phyloP scores from a whole-genome alignment of 2,113 vertebrate species.

The Myanophis thanlyinensis region DNA sequence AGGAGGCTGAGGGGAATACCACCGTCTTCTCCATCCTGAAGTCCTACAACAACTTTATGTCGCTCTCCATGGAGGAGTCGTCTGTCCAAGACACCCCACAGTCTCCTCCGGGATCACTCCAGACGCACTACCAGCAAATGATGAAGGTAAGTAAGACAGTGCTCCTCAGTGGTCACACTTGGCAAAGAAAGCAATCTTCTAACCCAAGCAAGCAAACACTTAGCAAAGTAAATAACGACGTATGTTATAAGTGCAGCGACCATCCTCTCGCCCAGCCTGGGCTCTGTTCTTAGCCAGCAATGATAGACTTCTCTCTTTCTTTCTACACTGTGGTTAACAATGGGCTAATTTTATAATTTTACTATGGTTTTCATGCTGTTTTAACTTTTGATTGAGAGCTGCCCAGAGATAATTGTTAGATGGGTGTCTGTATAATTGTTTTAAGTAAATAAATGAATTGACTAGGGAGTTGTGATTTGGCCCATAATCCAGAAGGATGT shows the following conservation, averaged over 20 bases:
- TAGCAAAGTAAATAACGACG: too few relatives aligned
- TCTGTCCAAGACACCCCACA: slow-evolving; percentile 50
- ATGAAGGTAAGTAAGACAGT: slow-evolving; percentile 82
- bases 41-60: slow-evolving; percentile 88
- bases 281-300: neutral
- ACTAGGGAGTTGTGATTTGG: neutral
- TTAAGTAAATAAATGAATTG: too few relatives aligned
- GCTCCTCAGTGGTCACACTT: neutral
- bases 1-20: slow-evolving; percentile 85
- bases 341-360: too few relatives aligned
- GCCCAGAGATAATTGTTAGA: too few relatives aligned
- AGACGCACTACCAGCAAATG: slow-evolving; percentile 83
- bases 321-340: neutral
- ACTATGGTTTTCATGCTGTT: too few relatives aligned
- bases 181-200: neutral
- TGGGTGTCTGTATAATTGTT: too few relatives aligned
- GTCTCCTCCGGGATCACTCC: slow-evolving; percentile 64
- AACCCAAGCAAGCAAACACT: neutral
- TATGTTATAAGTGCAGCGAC: neutral
- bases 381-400: too few relatives aligned
- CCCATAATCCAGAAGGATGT: neutral
- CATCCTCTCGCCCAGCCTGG: neutral
- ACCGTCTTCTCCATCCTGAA: slow-evolving; percentile 85
- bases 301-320: neutral
- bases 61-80: slow-evolving; percentile 64